phyloP scores from a whole-genome alignment of 2,113 vertebrate genomes.

The Ginglymostoma cirratum region DNA sequence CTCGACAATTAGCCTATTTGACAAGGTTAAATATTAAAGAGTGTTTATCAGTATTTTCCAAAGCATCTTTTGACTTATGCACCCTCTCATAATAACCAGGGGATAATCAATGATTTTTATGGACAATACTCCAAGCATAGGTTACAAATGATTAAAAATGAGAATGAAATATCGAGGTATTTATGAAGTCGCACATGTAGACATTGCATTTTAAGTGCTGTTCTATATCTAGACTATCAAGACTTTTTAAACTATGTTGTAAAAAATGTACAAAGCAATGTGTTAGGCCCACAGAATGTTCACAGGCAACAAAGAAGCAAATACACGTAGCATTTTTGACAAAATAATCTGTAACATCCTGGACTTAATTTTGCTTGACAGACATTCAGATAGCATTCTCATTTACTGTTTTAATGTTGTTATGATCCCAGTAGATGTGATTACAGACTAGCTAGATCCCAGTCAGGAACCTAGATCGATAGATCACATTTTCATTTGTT shows the following conservation, averaged over 20 bases:
- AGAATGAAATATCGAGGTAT: not conserved
- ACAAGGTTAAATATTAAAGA: conserved; percentile 13
- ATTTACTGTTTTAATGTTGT: not conserved
- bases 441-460: too few relatives aligned
- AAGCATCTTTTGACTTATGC: not conserved
- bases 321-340: not conserved
- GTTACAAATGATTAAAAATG: not conserved
- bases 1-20: not conserved
- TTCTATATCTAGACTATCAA: not conserved
- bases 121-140: not conserved
- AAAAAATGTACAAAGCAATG: not conserved
- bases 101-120: not conserved
- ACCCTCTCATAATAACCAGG: not conserved
- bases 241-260: not conserved
- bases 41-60: not conserved
- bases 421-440: too few relatives aligned
- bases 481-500: too few relatives aligned
- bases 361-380: not conserved
- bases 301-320: not conserved
- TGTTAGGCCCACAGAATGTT: not conserved
- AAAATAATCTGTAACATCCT: not conserved
- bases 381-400: not conserved
- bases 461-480: too few relatives aligned
- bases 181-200: not conserved
- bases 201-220: not conserved